Evolutionary conservation across 1,140 invertebrate genomes (phyloP), one percentile per base, ranked within the genome.

Genomic region (Hydropsyche tenuis): DNA sequence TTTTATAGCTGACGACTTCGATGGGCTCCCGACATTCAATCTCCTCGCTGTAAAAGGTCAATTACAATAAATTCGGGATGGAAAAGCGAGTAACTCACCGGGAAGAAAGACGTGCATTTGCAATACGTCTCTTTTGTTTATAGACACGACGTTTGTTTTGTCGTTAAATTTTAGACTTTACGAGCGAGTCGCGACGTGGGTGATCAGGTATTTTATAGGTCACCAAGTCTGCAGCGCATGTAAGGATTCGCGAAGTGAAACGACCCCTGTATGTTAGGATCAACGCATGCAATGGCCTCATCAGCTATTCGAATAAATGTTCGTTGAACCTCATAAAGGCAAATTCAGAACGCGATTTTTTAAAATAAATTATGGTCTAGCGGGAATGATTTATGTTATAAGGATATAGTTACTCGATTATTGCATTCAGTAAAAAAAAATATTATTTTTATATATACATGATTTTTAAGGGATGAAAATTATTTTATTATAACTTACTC

Each of bases 1-100:
- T 96, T 84, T 97, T 97, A 84, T 95, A 95, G 79, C 94, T 96
- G 16, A 99, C 91, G 0, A 95, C 92, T 82, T 95, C 94, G 78
- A 99, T 95, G 27, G 97, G 94, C 81, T 99, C 93, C 70, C 90
- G 88, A 79, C 96, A 98, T 80, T 92, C 89, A 46, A 96, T 88
- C 56, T 90, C 87, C 25, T 90, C 94, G 69, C 94, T 96, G 83
- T n/a, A 88, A 82, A 77, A 78, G 9, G 30, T 37, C 30, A n/a
- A n/a, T n/a, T n/a, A n/a, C n/a, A n/a, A 45, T 45, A n/a, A 45
- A 9, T 45, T 9, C 43, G 43, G 7, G 43, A 45, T 45, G 43
- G 43, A 45, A n/a, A 45, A n/a, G 43, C 43, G 7, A n/a, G n/a
- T 45, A 9, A 45, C 7, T 45, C 43, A 45, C 43, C 43, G n/a